These are phyloP conservation scores for Erpetoichthys calabaricus DNA, from an alignment of 2,797 vertebrate genomes.

Conservation along the genomic window DNA sequence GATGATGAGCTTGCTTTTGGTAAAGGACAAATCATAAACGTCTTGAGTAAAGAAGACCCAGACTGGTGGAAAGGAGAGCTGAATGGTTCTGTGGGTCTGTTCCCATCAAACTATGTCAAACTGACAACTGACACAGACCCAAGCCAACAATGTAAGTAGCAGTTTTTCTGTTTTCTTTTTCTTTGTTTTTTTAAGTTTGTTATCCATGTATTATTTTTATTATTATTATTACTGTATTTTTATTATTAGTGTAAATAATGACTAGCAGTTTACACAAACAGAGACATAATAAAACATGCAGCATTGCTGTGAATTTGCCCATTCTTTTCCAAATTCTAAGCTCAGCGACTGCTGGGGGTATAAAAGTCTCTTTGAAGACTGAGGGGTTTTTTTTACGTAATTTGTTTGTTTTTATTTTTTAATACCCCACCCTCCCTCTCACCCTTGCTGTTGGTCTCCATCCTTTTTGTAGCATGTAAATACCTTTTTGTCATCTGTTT, in stretches of 20 bases:
- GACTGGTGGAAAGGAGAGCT: slow-evolving; percentile 98
- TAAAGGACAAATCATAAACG: slow-evolving; percentile 93
- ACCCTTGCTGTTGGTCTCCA: slow-evolving; percentile 45
- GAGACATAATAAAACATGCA: slow-evolving; percentile 32
- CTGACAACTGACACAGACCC: slow-evolving; percentile 90
- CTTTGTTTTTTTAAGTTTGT: slow-evolving; percentile 23
- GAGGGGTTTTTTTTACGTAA: slow-evolving; percentile 14
- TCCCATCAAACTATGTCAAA: slow-evolving; percentile 97
- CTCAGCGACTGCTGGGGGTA: slow-evolving; percentile 35
- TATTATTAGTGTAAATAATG: neutral
- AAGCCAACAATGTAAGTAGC: slow-evolving; percentile 96
- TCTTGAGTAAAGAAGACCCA: slow-evolving; percentile 89
- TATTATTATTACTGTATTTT: neutral
- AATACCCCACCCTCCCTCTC: slow-evolving; percentile 33
- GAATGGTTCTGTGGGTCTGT: slow-evolving; percentile 84
- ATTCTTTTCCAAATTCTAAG: slow-evolving; percentile 37
- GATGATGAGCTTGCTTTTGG: slow-evolving; percentile 90
- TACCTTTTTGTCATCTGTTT: slow-evolving; percentile 38
- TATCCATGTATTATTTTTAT: slow-evolving; percentile 29
- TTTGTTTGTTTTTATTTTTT: slow-evolving; percentile 21
- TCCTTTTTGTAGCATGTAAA: slow-evolving; percentile 39
- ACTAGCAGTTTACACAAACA: no score
- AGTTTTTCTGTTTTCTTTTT: slow-evolving; percentile 9
- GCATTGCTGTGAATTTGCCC: slow-evolving; percentile 47
- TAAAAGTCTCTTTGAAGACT: slow-evolving; percentile 61